Base-by-base conservation (phyloP, 2,888 invertebrate genomes). In the Xestia xanthographa region DNA sequence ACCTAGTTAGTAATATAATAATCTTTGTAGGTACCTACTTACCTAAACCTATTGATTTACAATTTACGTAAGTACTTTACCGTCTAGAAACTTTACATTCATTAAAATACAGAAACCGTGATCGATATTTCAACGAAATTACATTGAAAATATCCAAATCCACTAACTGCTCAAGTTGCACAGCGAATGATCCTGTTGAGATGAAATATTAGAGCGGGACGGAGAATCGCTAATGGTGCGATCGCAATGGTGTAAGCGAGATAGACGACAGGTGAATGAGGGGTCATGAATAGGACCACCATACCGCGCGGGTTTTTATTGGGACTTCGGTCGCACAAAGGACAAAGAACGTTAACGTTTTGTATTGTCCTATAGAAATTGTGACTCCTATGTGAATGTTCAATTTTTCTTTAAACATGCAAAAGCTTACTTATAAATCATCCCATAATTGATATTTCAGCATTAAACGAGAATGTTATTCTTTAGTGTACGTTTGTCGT, bases 181-280 rank as follows among this genome's bases (percentile, higher is more conserved):
- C 68, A 50, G 78, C 63, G 63, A 26, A 43, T 63, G 68, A 77
- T 79, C 79, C 76, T 70, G 89, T 85, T 77, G 90, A 92, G 94
- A 94, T 92, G 92, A 93, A 91, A 92, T 89, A 92, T 87, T 77
- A 85, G 90, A 90, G 87, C 90, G 89, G 83, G 90, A 90, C 82
- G 88, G 82, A 81, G 76, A 75, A 80, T 73, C 56, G 73, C 84
- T 56, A 77, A 77, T 77, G 70, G 73, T 77, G 72, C 82, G 43
- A 60, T 29, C 60, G 66, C 22, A 26, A 26, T 62, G 22, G 95
- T 87, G 90, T 77, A 90, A 95, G 91, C 74, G 93, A 92, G 95
- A 94, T 45, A 88, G 92, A 79, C 66, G 72, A 87, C 89, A 91
- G 92, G 92, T 94, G 95, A 95, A 95, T 94, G 95, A 94, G 94